Evolutionary conservation across 2,888 invertebrate species (phyloP), one percentile per base, ranked within the genome.

Genomic region (Rutpela maculata): DNA sequence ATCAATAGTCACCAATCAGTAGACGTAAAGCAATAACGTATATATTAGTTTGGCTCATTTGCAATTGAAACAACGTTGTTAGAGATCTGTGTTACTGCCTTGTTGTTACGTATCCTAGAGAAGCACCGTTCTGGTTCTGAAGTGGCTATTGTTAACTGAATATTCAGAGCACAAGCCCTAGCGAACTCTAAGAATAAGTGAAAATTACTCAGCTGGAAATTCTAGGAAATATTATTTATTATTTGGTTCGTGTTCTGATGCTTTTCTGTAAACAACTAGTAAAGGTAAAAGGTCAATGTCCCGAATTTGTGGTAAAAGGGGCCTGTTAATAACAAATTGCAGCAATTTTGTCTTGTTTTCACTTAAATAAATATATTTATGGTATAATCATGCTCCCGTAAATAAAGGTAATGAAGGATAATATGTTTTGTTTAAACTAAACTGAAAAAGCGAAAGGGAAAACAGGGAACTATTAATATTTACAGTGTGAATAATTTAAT

Each of bases 11-110:
- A n/a, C 50, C 50, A 50, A 15, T n/a, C 50, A n/a, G 50, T n/a
- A 50, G 50, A n/a, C n/a, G 50, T 50, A 50, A 50, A 7, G 31
- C 15, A 43, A 43, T 12, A 43, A 11, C 50, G 50, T n/a, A 3
- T n/a, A n/a, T 50, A 50, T 50, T 50, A 50, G 50, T 50, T 50
- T 50, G 50, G 50, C n/a, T 50, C 50, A 50, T 50, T 50, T 50
- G 50, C 50, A 50, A 50, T 50, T 50, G 50, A 50, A 50, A 50
- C 50, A 50, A n/a, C n/a, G 4, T n/a, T 7, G 50, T 50, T n/a
- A 50, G 50, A n/a, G n/a, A 0, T n/a, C 15, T 50, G 50, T 50
- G 15, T 50, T n/a, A 50, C n/a, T n/a, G 15, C 50, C 50, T 50
- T 12, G 50, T 50, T 50, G n/a, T n/a, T 15, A n/a, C n/a, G 50